phyloP scores from a whole-genome alignment of 2,888 invertebrate genomes.

The Nemotelus pantherinus region DNA sequence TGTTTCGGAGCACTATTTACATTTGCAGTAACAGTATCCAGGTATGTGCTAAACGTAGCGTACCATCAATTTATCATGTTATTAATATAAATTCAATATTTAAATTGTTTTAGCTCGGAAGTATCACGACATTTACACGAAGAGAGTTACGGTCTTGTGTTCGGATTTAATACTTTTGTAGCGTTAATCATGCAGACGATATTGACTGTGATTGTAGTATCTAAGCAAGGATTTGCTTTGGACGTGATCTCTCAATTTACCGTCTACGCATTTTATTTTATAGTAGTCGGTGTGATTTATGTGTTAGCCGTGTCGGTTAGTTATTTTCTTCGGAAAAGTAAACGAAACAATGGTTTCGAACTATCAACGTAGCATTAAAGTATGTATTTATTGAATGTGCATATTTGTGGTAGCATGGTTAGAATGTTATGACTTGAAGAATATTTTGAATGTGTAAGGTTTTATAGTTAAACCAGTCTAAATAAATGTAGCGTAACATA shows the following conservation, averaged over 20 bases:
- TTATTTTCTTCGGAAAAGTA: neutral
- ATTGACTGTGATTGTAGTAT: constrained; percentile 69
- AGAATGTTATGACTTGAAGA: neutral
- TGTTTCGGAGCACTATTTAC: constrained; percentile 81
- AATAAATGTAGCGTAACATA: too few relatives aligned
- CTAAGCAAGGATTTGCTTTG: constrained; percentile 58
- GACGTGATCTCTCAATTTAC: constrained; percentile 49
- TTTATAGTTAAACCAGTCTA: too few relatives aligned
- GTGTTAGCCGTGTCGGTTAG: constrained; percentile 5
- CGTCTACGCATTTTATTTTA: constrained; percentile 46
- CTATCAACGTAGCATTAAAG: constrained; percentile 50
- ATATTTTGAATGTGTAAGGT: neutral
- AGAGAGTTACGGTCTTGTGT: constrained; percentile 89
- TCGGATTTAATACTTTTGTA: constrained; percentile 87
- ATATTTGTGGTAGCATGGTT: neutral
- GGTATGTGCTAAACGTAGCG: constrained; percentile 54
- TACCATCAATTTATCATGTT: neutral
- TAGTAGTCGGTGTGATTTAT: constrained; percentile 44
- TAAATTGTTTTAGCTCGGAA: constrained; percentile 26
- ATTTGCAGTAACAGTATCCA: constrained; percentile 80
- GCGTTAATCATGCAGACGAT: constrained; percentile 82
- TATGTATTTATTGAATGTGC: neutral
- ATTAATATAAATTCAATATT: neutral
- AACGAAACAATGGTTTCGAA: constrained; percentile 3
- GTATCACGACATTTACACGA: constrained; percentile 75